phyloP scores from a whole-genome alignment of 1,140 invertebrate genomes.

The Cydia strobilella region DNA sequence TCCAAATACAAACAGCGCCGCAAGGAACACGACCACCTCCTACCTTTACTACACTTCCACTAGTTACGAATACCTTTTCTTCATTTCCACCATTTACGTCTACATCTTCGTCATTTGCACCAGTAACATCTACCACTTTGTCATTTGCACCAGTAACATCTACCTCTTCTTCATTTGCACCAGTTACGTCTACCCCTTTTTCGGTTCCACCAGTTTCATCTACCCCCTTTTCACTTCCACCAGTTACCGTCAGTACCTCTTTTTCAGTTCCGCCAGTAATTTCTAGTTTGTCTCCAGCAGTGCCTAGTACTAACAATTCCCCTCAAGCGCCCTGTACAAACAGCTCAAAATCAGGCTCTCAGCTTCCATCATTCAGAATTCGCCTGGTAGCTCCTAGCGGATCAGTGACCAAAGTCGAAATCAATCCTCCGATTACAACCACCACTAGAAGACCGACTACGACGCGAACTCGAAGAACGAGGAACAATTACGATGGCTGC shows the following conservation, averaged over 20 bases:
- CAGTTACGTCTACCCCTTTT: not conserved
- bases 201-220: not conserved
- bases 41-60: not conserved
- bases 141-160: not conserved
- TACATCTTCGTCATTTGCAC: not conserved
- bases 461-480: conserved; percentile 48
- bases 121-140: too few species aligned
- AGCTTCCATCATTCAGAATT: conserved; percentile 48
- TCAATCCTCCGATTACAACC: conserved; percentile 49
- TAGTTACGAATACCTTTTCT: not conserved
- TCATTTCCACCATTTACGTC: not conserved
- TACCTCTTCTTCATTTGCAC: not conserved
- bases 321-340: conserved; percentile 11
- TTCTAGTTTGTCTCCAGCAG: not conserved
- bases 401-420: conserved; percentile 57
- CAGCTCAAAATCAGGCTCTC: conserved; percentile 3
- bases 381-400: conserved; percentile 56
- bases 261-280: not conserved
- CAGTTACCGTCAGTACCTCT: not conserved
- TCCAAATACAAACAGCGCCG: conserved; percentile 11
- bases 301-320: not conserved
- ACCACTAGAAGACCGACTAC: conserved; percentile 52
- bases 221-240: not conserved
- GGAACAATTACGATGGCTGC: conserved; percentile 63
- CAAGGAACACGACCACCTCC: not conserved